Evolutionary conservation across 2,113 vertebrate genomes (phyloP).

Genomic region (Mormyrus iriodes): DNA sequence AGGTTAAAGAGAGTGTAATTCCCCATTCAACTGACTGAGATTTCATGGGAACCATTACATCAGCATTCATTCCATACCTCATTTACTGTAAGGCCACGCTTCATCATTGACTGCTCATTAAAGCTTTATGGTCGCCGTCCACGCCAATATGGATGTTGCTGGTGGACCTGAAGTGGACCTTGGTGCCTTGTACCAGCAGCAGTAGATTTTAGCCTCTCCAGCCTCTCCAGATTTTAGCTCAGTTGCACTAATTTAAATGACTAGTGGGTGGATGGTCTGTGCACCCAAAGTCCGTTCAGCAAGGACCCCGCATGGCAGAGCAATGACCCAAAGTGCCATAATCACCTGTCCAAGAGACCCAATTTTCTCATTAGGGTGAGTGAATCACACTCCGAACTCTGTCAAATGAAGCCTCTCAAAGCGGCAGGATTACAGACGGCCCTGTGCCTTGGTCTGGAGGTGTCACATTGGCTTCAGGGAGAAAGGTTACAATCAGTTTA

Average conservation of each 20-base stretch:
- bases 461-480: slow-evolving; percentile 29
- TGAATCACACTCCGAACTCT: slow-evolving; percentile 25
- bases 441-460: slow-evolving; percentile 23
- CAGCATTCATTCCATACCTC: neutral
- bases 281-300: slow-evolving; percentile 34
- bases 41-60: neutral
- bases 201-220: neutral
- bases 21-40: slow-evolving; percentile 3
- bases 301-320: slow-evolving; percentile 26
- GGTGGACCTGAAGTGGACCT: slow-evolving; percentile 9
- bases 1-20: neutral
- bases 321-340: slow-evolving; percentile 39
- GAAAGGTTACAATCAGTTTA: slow-evolving; percentile 31
- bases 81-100: slow-evolving; percentile 28
- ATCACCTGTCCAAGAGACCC: slow-evolving; percentile 27
- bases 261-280: neutral
- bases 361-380: neutral
- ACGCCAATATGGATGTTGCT: slow-evolving; percentile 12
- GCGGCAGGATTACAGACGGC: slow-evolving; percentile 41
- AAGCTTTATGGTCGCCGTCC: slow-evolving; percentile 30
- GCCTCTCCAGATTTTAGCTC: neutral
- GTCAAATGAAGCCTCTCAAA: slow-evolving; percentile 32
- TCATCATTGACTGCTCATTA: slow-evolving; percentile 33
- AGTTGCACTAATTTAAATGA: neutral
- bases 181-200: slow-evolving; percentile 22